Evolutionary conservation across 2,888 invertebrate genomes (phyloP), one percentile per base, ranked within the genome.

Genomic region (Sphaerophoria rueppellii): DNA sequence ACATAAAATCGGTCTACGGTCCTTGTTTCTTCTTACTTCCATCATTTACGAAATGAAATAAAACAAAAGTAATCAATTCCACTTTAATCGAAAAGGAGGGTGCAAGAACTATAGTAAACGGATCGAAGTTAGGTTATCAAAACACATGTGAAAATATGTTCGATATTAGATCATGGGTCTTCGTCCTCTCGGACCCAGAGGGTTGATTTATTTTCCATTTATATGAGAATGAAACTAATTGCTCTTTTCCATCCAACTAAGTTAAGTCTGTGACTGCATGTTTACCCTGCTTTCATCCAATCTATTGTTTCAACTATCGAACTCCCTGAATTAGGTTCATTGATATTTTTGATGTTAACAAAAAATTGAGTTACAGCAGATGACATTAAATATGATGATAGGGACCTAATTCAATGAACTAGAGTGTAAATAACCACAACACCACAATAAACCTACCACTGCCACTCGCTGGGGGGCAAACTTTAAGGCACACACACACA

Each of bases 141-240:
- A 48, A 46, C 24, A 40, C 67, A 74, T 57, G 78, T 52, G 63
- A 57, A 75, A 83, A 83, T 83, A 80, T 83, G 74, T 71, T 83
- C 83, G 80, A 75, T 80, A 83, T 83, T 82, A 79, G 82, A 79
- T 78, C 79, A 71, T 46, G 74, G 46, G 61, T 52, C 24, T 67
- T 70, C 60, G 69, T 54, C 48, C 73, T 55, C 67, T 55, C 67
- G 24, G 58, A 52, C 63, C 54, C 32, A n/a, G 43, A 57, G 76
- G 80, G 76, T 85, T 85, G 81, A 81, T 76, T 76, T 73, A 76
- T 76, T 60, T 82, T 63, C 76, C 43, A 73, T 81, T 76, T 76
- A 81, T 76, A 73, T 81, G 75, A 67, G 85, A 80, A 81, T 85
- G 76, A 81, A 81, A 85, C 85, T 85, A 85, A 85, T 85, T 85